Evolutionary conservation across 2,113 vertebrate species (phyloP), one percentile per base, ranked within the genome.

Genomic region (Columbina picui): DNA sequence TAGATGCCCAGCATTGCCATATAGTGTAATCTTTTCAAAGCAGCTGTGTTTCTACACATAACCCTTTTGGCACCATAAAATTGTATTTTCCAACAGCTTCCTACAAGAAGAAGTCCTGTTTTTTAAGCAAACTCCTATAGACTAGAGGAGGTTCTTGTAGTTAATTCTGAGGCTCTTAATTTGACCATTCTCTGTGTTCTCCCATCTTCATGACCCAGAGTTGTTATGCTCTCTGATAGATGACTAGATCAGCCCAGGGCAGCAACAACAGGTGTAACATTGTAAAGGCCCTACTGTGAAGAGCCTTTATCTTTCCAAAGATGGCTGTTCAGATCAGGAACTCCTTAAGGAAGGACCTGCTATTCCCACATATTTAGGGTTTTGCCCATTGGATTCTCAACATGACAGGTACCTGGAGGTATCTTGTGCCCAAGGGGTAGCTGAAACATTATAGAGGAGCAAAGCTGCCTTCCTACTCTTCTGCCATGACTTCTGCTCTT

Each of bases 391-490:
- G n/a, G 32, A 34, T 55, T 71, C 12, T 67, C 12, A 9, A 15
- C 0, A 0, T 9, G 3, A 3, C 32, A 69, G 9, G 5, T 3
- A 18, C 20, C 21, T 55, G 38, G 41, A 32, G 5, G 2, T 20
- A n/a, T 19, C n/a, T 43, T 57, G 5, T 59, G 15, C 20, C 34
- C 47, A 32, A 77, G 4, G 9, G 5, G 2, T 18, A 65, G 9
- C 64, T 68, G 59, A 77, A 69, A 8, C 13, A 32, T 18, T 10
- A 7, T 26, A 15, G 21, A 67, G 38, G 18, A 74, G 7, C 23
- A 75, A 84, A 76, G 2, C 34, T 56, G 16, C 10, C 18, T 23
- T 86, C 39, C 14, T 29, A 2, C 7, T 29, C 9, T 67, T 53
- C 29, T 68, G 34, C 20, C 30, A 4, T 60, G 23, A 34, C 17